These are phyloP conservation scores for Tetragonula clypearis DNA, from an alignment of 1,140 invertebrate species.

Conservation along the genomic window DNA sequence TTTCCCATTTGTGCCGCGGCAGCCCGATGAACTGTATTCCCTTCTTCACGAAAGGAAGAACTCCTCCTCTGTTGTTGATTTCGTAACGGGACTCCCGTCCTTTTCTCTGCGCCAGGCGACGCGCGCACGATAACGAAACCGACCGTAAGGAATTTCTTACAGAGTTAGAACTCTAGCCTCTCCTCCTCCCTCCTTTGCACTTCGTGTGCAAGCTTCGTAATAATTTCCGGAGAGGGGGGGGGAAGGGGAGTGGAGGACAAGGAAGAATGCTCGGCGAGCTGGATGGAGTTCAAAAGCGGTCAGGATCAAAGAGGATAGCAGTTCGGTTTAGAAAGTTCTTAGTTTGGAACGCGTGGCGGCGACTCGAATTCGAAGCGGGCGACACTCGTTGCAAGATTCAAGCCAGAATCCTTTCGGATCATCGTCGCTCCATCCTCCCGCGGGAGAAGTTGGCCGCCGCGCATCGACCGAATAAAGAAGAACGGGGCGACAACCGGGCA, in stretches of 20 bases:
- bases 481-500: neutral
- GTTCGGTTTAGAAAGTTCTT: constrained; percentile 15
- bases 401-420: constrained; percentile 19
- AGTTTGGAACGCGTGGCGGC: constrained; percentile 18
- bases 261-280: neutral
- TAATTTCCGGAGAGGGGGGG: neutral
- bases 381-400: constrained; percentile 21
- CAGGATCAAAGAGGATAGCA: constrained; percentile 22
- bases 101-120: no score
- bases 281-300: neutral
- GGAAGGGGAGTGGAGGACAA: no score
- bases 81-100: neutral
- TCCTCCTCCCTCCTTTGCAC: no score
- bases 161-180: neutral
- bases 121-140: neutral
- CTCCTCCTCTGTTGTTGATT: neutral
- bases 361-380: constrained; percentile 13
- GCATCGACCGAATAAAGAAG: neutral
- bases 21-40: neutral
- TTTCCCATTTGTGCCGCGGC: constrained; percentile 31
- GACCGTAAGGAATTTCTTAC: neutral
- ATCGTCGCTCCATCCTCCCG: neutral
- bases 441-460: constrained; percentile 8
- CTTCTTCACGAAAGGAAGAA: no score
- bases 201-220: neutral